phyloP scores from a whole-genome alignment of 2,797 vertebrate genomes.

The Sebastes reedi region DNA sequence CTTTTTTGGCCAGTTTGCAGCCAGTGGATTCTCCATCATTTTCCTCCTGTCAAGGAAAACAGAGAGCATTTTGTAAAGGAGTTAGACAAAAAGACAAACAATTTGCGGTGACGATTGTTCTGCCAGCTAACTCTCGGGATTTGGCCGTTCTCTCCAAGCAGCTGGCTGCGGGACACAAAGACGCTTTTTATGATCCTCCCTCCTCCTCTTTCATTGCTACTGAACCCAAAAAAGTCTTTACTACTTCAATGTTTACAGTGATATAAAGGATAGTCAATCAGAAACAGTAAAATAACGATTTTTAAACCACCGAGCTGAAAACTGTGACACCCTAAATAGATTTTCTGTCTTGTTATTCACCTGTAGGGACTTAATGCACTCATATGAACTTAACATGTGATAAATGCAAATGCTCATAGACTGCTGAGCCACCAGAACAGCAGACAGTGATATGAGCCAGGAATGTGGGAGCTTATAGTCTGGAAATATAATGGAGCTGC shows the following conservation, averaged over 20 bases:
- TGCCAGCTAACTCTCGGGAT: conserved; percentile 57
- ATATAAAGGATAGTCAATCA: neutral
- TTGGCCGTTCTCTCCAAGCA: conserved; percentile 56
- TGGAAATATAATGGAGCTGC: neutral
- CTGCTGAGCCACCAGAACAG: conserved; percentile 1
- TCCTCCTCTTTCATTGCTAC: conserved; percentile 11
- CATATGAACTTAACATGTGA: neutral
- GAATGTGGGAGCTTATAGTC: neutral
- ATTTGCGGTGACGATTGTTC: conserved; percentile 62
- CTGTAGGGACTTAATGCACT: neutral
- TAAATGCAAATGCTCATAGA: neutral
- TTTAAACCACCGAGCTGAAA: neutral
- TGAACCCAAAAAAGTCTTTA: neutral
- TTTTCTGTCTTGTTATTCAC: neutral
- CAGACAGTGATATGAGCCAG: neutral
- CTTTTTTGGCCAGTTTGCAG: conserved; percentile 20
- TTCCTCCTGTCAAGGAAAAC: conserved; percentile 32
- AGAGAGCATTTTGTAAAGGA: conserved; percentile 56
- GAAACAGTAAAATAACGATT: neutral
- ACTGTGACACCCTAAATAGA: neutral
- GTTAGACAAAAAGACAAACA: conserved; percentile 55
- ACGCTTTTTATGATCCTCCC: conserved; percentile 37
- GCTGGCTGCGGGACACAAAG: conserved; percentile 63
- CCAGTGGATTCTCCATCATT: conserved; percentile 22
- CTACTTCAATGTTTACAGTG: neutral